A percentile compares a stretch with the other conserved stretches of the same genome.
Conservation (phyloP, 1,140 invertebrate species). For the Ruditapes philippinarum region DNA sequence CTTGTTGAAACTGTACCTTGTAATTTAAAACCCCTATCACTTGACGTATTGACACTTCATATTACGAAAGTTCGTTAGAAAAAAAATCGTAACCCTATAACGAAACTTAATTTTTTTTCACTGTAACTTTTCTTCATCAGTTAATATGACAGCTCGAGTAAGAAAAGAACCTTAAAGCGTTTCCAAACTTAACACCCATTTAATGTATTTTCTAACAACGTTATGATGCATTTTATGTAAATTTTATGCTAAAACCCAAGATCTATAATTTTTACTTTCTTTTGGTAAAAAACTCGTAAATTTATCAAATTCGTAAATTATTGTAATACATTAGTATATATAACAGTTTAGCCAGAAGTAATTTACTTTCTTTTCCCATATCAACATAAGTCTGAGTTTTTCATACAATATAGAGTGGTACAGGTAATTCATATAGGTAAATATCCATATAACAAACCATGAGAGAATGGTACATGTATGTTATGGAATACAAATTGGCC, state of each 20-base stretch:
- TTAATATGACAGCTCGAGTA: not conserved
- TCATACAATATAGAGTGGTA: no score
- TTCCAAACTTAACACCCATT: not conserved
- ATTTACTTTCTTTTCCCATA: not conserved
- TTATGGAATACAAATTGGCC: no score
- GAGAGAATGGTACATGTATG: no score
- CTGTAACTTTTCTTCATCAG: not conserved
- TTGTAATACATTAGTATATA: not conserved
- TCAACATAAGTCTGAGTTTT: no score
- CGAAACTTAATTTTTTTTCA: not conserved
- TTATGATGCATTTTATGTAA: not conserved
- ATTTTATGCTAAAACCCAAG: not conserved
- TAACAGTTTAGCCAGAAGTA: not conserved
- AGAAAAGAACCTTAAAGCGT: not conserved
- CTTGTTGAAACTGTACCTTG: not conserved
- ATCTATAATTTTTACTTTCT: not conserved
- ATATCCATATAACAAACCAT: no score
- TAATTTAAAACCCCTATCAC: not conserved
- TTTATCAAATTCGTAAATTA: no score
- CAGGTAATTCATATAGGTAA: no score
- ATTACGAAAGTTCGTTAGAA: not conserved
- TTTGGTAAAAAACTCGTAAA: no score
- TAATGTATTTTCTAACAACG: not conserved
- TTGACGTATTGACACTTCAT: constrained; percentile 2
- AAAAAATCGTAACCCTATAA: not conserved